These are phyloP conservation scores for Dexiosoma caninum DNA, from an alignment of 2,888 invertebrate species.

Conservation along the genomic window DNA sequence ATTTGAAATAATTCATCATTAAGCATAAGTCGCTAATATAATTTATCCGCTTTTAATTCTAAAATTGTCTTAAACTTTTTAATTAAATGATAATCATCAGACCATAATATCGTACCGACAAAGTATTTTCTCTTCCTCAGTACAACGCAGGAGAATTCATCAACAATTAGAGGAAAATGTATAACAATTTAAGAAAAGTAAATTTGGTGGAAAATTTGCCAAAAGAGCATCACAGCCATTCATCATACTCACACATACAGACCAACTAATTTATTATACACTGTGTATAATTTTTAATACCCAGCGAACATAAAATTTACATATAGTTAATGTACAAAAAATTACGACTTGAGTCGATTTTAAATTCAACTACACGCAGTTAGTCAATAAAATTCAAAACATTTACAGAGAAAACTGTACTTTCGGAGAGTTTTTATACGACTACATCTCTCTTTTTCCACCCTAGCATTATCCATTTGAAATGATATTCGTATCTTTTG, in stretches of 20 bases:
- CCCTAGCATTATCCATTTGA: too few species aligned
- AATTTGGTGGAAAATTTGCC: slow-evolving; percentile 47
- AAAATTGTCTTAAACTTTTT: slow-evolving; percentile 30
- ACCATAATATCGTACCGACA: slow-evolving; percentile 44
- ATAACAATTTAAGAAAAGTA: slow-evolving; percentile 38
- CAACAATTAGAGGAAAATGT: slow-evolving; percentile 3
- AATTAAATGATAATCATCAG: slow-evolving; percentile 57
- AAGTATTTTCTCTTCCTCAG: too few species aligned
- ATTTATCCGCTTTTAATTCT: slow-evolving; percentile 29
- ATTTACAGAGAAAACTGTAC: too few species aligned
- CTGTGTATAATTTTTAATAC: neutral
- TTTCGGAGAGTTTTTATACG: too few species aligned
- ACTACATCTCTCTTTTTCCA: too few species aligned
- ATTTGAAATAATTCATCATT: too few species aligned
- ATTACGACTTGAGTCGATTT: too few species aligned
- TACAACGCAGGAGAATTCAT: neutral
- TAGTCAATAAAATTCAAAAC: too few species aligned
- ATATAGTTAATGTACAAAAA: too few species aligned
- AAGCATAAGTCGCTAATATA: neutral
- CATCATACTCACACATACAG: neutral
- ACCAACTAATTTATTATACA: neutral
- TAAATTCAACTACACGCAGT: too few species aligned
- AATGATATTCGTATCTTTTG: too few species aligned
- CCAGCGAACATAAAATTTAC: neutral
- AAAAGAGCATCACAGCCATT: slow-evolving; percentile 21